Conservation (phyloP, 2,888 invertebrate species). For the Spodoptera picta region DNA sequence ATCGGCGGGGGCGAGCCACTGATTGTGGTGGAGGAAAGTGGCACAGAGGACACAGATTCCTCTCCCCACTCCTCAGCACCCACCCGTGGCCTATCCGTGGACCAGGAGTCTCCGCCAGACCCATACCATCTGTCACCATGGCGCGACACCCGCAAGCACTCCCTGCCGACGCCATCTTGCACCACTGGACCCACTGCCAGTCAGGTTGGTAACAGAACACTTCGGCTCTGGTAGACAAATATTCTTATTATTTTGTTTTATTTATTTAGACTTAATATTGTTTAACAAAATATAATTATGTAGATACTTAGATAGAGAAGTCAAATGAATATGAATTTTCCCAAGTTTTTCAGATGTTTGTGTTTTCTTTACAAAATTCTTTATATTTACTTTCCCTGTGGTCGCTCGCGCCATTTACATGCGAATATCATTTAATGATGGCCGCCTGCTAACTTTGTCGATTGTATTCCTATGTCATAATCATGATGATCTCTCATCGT, state of each 20-base stretch:
- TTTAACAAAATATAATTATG: too few species aligned
- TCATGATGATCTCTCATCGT: too few species aligned
- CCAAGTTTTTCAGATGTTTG: too few species aligned
- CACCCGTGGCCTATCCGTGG: slow-evolving; percentile 90
- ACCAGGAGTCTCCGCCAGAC: slow-evolving; percentile 93
- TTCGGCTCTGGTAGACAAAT: not conserved
- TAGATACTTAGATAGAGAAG: too few species aligned
- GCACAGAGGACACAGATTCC: slow-evolving; percentile 91
- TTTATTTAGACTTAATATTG: too few species aligned
- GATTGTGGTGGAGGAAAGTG: slow-evolving; percentile 94
- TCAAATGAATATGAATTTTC: too few species aligned
- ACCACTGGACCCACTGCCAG: slow-evolving; percentile 96
- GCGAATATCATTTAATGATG: too few species aligned
- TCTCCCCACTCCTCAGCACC: slow-evolving; percentile 86
- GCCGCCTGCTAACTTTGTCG: not conserved
- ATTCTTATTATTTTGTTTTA: too few species aligned
- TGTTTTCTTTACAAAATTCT: too few species aligned
- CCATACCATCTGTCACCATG: slow-evolving; percentile 95
- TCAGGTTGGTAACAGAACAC: slow-evolving; percentile 90
- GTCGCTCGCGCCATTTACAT: too few species aligned
- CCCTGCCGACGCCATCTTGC: slow-evolving; percentile 94
- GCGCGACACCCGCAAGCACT: slow-evolving; percentile 94
- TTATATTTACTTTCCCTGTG: too few species aligned
- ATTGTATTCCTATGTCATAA: not conserved
- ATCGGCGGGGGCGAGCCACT: slow-evolving; percentile 91